phyloP scores from a whole-genome alignment of 1,140 invertebrate species.

The Chrysopa pallens region DNA sequence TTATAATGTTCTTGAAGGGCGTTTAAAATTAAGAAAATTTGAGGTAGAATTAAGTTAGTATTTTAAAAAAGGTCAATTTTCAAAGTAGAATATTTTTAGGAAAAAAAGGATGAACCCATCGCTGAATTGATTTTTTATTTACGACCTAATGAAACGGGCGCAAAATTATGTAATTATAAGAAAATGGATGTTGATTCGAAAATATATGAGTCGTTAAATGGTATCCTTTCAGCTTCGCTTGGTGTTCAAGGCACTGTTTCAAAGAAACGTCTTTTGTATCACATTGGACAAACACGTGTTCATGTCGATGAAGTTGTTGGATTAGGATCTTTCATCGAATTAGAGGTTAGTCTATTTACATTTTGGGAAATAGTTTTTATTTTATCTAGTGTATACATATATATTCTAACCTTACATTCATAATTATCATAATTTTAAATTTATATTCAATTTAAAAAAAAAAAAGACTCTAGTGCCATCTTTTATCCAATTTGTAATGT shows the following conservation, averaged over 20 bases:
- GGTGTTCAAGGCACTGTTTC: slow-evolving; percentile 46
- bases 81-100: no score
- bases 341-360: slow-evolving; percentile 45
- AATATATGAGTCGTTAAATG: slow-evolving; percentile 20
- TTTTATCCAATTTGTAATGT: no score
- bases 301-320: slow-evolving; percentile 71
- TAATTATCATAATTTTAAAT: no score
- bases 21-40: slow-evolving; percentile 59
- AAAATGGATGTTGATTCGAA: slow-evolving; percentile 30
- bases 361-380: no score
- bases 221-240: slow-evolving; percentile 32
- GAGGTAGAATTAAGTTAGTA: slow-evolving; percentile 14
- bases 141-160: slow-evolving; percentile 44
- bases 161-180: slow-evolving; percentile 47
- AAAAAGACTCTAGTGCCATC: no score
- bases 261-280: slow-evolving; percentile 55
- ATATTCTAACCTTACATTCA: no score
- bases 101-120: no score
- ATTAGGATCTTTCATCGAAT: slow-evolving; percentile 74
- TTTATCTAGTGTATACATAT: no score
- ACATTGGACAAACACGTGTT: slow-evolving; percentile 69
- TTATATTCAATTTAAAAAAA: no score
- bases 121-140: slow-evolving; percentile 64
- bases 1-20: slow-evolving; percentile 48
- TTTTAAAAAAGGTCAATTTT: no score